Conservation (phyloP, 2,113 vertebrate species). For the Actenoides hombroni region DNA sequence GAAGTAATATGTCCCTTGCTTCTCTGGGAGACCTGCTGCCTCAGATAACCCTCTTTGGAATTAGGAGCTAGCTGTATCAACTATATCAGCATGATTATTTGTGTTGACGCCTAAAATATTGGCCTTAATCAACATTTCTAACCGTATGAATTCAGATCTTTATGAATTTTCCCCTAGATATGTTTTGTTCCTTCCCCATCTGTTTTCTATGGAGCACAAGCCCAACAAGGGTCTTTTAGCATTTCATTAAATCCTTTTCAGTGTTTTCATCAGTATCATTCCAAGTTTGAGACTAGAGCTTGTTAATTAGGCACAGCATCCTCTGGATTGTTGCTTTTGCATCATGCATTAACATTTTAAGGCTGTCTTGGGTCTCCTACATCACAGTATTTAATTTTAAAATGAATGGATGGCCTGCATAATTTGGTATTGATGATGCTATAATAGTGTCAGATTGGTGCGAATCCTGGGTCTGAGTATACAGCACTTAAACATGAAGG, state of each 20-base stretch:
- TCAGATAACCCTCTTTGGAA: not conserved
- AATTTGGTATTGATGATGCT: not conserved
- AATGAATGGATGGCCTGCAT: not conserved
- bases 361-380: not conserved
- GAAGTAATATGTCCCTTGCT: not conserved
- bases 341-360: not conserved
- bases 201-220: not conserved
- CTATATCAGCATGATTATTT: not conserved
- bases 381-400: not conserved
- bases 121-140: not conserved
- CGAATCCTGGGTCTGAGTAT: not conserved
- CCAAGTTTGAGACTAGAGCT: not conserved
- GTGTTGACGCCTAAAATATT: not conserved
- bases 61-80: not conserved
- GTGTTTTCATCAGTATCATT: not conserved
- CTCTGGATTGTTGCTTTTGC: not conserved
- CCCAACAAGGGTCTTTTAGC: not conserved
- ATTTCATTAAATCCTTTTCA: not conserved
- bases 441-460: not conserved
- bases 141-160: not conserved
- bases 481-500: not conserved
- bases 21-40: not conserved
- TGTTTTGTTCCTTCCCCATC: not conserved
- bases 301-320: not conserved
- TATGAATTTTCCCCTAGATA: not conserved